These are phyloP conservation scores for Hydrozoanthus gracilis DNA, from an alignment of 92 coral and sea anemone species.

Conservation along the genomic window DNA sequence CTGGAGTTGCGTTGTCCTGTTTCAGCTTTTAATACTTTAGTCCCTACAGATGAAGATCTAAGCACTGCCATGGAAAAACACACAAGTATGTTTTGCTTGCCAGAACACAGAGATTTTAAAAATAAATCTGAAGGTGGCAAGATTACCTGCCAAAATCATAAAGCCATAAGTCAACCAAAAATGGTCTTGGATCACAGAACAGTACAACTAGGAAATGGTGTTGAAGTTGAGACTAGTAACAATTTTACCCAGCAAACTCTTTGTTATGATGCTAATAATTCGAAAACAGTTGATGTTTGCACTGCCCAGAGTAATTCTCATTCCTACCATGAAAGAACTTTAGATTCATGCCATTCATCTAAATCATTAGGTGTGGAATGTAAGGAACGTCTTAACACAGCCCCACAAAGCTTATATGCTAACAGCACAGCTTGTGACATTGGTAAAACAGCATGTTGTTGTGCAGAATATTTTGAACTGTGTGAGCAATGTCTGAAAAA, in stretches of 20 bases:
- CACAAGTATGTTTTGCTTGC: background rate
- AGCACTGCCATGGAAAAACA: constrained; percentile 1
- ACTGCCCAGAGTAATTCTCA: background rate
- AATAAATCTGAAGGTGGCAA: background rate
- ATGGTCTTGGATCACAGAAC: background rate
- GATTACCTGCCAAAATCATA: background rate
- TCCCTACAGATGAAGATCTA: constrained; percentile 68
- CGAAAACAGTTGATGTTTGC: background rate
- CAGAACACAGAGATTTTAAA: background rate
- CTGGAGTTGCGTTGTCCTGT: constrained; percentile 58
- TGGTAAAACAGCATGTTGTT: background rate
- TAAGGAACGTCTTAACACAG: background rate
- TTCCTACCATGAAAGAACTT: background rate
- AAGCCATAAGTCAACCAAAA: background rate
- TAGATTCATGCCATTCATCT: background rate
- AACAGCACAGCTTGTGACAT: background rate
- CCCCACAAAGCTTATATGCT: background rate
- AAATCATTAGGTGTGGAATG: background rate
- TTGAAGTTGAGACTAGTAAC: background rate
- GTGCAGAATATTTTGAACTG: background rate
- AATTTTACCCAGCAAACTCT: background rate
- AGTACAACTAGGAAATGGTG: background rate
- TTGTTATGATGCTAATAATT: background rate
- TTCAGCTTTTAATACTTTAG: constrained; percentile 60
- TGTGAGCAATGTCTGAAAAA: background rate